Percentiles rank a stretch among this genome's conserved stretches.
Evolutionary conservation across 1,140 invertebrate genomes (phyloP).

Genomic region (Caenorhabditis inopinata): DNA sequence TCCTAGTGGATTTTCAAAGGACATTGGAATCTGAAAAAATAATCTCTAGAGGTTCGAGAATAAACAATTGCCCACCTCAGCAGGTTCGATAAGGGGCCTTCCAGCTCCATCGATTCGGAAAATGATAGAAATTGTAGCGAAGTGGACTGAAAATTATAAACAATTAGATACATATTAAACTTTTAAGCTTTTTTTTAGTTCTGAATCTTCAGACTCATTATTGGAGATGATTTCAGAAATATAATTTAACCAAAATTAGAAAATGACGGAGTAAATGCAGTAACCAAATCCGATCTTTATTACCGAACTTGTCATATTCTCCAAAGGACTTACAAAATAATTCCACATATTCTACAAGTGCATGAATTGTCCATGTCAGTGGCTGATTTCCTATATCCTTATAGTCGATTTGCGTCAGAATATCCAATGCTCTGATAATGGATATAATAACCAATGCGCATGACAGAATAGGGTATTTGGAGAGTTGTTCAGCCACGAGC

Average conservation of each 20-base stretch:
- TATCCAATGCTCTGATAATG: neutral
- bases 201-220: no score
- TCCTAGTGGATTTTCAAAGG: constrained; percentile 2
- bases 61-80: neutral
- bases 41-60: no score
- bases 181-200: no score
- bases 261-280: no score
- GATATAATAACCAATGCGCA: neutral
- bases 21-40: constrained; percentile 9
- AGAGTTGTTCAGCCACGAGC: neutral
- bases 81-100: neutral
- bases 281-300: no score
- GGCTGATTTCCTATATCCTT: constrained; percentile 23
- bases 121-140: neutral
- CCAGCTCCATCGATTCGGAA: constrained; percentile 20
- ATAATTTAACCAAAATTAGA: no score
- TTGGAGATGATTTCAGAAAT: no score
- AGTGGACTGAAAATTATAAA: neutral
- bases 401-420: constrained; percentile 17
- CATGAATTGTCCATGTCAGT: constrained; percentile 2
- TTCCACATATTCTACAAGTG: neutral
- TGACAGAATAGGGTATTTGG: neutral
- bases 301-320: no score
- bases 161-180: neutral
- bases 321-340: constrained; percentile 7